Evolutionary conservation across 2,797 vertebrate genomes (phyloP).

Genomic region (Sarcoramphus papa): DNA sequence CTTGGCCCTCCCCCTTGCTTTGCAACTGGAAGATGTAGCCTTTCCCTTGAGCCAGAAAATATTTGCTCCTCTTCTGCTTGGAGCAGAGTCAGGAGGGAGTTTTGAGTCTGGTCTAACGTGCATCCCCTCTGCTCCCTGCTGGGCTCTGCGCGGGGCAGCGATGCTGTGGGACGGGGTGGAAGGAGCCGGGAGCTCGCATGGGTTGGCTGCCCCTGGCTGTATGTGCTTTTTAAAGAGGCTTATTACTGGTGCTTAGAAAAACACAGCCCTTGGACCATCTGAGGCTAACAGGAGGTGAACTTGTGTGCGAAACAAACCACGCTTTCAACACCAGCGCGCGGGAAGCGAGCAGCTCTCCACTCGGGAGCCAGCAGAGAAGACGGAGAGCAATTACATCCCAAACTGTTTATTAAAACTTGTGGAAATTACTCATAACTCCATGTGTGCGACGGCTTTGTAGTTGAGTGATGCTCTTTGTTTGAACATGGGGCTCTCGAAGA

Average conservation of each 20-base stretch:
- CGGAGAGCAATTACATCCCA: background rate
- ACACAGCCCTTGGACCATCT: background rate
- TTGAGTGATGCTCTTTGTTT: conserved; percentile 56
- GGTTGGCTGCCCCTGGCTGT: rapidly evolving
- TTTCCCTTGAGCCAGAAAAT: background rate
- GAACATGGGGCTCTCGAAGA: conserved; percentile 16
- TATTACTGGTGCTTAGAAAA: conserved; percentile 4
- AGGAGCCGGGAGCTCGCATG: background rate
- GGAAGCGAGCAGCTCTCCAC: background rate
- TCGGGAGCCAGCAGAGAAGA: background rate
- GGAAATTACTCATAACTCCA: conserved; percentile 50
- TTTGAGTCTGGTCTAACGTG: background rate
- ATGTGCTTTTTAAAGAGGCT: background rate
- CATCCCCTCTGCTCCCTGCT: background rate
- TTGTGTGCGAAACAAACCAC: conserved; percentile 8
- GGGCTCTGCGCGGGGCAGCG: rapidly evolving
- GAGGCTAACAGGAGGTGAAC: background rate
- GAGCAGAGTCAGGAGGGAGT: background rate
- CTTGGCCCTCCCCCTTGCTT: background rate
- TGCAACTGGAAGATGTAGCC: conserved; percentile 7
- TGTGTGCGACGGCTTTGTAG: conserved; percentile 8
- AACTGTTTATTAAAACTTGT: conserved; percentile 57
- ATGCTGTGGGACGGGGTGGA: rapidly evolving
- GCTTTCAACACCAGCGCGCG: background rate
- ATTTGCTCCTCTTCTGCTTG: background rate